Percentiles rank a stretch among this genome's conserved stretches.
Evolutionary conservation across 1,140 invertebrate species (phyloP).

Genomic region (Helicorthomorpha holstii): DNA sequence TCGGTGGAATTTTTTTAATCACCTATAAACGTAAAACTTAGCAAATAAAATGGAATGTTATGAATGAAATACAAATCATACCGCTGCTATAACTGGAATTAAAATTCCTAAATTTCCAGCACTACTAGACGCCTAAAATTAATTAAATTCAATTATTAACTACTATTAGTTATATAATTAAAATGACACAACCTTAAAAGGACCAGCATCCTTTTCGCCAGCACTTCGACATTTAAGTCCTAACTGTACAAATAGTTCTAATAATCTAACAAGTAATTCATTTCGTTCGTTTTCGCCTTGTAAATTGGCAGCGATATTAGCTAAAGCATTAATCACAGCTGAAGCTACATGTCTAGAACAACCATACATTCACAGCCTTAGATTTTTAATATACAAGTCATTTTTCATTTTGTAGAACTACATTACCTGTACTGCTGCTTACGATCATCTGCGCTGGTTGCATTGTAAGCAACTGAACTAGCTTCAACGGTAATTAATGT

Average conservation of each 20-base stretch:
- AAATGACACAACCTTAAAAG: constrained; percentile 35
- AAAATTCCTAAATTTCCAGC: constrained; percentile 93
- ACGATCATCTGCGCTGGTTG: constrained; percentile 24
- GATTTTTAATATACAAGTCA: no score
- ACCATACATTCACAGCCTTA: no score
- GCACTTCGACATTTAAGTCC: constrained; percentile 89
- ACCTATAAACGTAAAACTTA: constrained; percentile 25
- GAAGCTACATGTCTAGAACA: constrained; percentile 66
- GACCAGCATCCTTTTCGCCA: constrained; percentile 61
- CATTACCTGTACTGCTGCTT: constrained; percentile 40
- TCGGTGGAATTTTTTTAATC: constrained; percentile 68
- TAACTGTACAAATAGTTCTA: constrained; percentile 94
- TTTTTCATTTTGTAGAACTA: no score
- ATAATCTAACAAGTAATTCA: constrained; percentile 66
- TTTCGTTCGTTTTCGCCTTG: constrained; percentile 69
- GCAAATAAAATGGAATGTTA: neutral
- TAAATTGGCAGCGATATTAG: constrained; percentile 84
- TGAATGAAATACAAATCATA: constrained; percentile 12
- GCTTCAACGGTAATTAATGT: constrained; percentile 85
- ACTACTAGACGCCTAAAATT: constrained; percentile 58
- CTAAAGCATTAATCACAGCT: constrained; percentile 83
- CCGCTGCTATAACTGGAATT: constrained; percentile 83
- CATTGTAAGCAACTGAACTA: constrained; percentile 69
- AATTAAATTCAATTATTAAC: no score
- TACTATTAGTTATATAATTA: no score